Conservation (phyloP, 2,797 vertebrate genomes). For the Pseudopleuronectes americanus region DNA sequence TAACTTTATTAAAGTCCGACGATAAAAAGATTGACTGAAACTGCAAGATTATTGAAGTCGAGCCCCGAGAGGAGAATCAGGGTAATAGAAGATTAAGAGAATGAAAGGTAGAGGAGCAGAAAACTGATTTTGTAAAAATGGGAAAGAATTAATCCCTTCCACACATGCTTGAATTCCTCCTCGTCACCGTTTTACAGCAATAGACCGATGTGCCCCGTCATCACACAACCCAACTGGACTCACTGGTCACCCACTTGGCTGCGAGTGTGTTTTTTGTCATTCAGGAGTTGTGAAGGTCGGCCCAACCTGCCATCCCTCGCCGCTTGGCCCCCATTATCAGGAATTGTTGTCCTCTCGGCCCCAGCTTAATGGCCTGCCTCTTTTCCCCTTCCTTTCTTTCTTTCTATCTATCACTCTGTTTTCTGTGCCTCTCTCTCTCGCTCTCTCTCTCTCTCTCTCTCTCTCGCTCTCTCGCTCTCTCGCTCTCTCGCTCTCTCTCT, state of each 20-base stretch:
- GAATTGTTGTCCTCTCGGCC: constrained; percentile 68
- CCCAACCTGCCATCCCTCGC: constrained; percentile 56
- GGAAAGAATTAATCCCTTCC: constrained; percentile 12
- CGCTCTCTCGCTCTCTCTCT: constrained; percentile 9
- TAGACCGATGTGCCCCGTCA: constrained; percentile 6
- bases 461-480: neutral
- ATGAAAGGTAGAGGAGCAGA: constrained; percentile 1
- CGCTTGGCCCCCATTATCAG: constrained; percentile 64
- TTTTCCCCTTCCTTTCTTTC: constrained; percentile 37
- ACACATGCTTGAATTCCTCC: constrained; percentile 22
- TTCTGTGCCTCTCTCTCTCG: neutral
- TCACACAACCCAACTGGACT: constrained; percentile 21
- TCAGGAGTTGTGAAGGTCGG: constrained; percentile 71
- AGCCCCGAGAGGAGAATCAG: neutral
- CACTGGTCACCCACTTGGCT: constrained; percentile 47
- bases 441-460: neutral
- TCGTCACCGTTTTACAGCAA: too few relatives aligned
- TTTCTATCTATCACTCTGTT: constrained; percentile 5
- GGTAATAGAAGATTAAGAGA: constrained; percentile 2
- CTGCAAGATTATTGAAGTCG: neutral
- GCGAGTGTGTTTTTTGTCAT: constrained; percentile 57
- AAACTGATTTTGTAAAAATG: neutral
- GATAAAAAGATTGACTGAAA: constrained; percentile 1
- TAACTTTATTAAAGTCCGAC: too few relatives aligned
- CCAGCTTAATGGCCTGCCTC: constrained; percentile 62